Conservation (phyloP, 2,888 invertebrate species). For the Polydrusus cervinus region DNA sequence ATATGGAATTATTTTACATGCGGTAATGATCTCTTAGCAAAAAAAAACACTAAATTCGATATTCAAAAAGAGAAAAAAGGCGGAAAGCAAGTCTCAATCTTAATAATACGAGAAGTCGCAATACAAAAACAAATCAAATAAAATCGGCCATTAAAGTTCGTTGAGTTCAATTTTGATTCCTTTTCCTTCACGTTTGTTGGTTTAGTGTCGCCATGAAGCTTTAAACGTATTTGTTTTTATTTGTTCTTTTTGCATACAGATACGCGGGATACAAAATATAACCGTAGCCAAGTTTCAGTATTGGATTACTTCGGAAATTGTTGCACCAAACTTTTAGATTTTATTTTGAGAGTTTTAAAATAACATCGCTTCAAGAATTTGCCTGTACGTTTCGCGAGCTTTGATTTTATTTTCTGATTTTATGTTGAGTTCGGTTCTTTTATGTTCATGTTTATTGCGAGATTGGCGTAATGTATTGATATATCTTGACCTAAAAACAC, state of each 20-base stretch:
- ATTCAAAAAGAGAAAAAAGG: background rate
- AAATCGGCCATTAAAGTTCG: conserved; percentile 48
- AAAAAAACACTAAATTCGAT: background rate
- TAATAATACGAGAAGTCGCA: conserved; percentile 31
- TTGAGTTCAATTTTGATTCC: conserved; percentile 46
- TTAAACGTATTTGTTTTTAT: conserved; percentile 59
- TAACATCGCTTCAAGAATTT: conserved; percentile 33
- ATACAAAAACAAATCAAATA: conserved; percentile 46
- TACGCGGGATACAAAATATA: conserved; percentile 59
- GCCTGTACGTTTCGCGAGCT: conserved; percentile 30
- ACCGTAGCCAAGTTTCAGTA: conserved; percentile 59
- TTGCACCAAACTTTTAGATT: conserved; percentile 59
- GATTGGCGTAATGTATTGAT: conserved; percentile 27
- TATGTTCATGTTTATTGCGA: conserved; percentile 30
- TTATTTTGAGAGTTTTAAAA: conserved; percentile 57
- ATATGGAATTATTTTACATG: too few relatives aligned
- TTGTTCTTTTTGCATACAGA: conserved; percentile 57
- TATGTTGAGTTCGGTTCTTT: conserved; percentile 22
- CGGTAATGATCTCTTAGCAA: background rate
- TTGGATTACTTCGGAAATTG: conserved; percentile 62
- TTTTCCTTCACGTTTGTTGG: conserved; percentile 46
- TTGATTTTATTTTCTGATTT: conserved; percentile 32
- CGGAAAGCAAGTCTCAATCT: conserved; percentile 15
- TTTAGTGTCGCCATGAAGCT: conserved; percentile 53
- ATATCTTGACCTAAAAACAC: conserved; percentile 24